Evolutionary conservation across 2,113 vertebrate genomes (phyloP), one percentile per base, ranked within the genome.

Genomic region (Phyllostomus discolor): DNA sequence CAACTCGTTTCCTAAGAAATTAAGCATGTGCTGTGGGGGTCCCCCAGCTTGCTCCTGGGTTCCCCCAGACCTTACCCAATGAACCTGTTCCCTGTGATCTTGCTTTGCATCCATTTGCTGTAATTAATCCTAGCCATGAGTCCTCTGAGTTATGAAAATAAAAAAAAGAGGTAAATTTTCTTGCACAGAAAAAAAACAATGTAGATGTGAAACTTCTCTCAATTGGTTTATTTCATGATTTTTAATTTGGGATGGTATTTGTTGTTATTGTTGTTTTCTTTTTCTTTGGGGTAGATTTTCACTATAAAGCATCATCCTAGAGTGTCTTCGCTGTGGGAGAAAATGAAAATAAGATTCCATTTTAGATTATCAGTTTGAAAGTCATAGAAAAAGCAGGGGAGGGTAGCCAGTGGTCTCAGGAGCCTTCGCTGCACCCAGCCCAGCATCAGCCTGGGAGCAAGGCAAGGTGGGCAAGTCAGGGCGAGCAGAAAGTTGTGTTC

Each of bases 141-240:
- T 62, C 59, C 24, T 28, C 24, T 62, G 59, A 62, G 59, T 62
- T 9, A 1, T 11, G 9, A 59, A 59, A 10, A 59, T 8, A 59
- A 62, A 62, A 62, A 10, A 28, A 62, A 62, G 10, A 62, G 10
- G 28, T 31, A 11, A 62, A 31, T 79, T 4, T 96, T 10, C 35
- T 90, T 80, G 12, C 35, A 70, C 33, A 87, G 33, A 84, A 48
- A 88, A 73, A 73, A 70, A 72, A 52, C 8, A 82, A 11, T 83
- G n/a, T 41, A 82, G 33, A 86, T 66, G 20, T 24, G 93, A 87
- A 86, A 35, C 19, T 17, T 50, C 69, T 80, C 70, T 76, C 7
- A 22, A 57, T 62, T 78, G 38, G 33, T 91, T 96, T 83, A 73
- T 66, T 80, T 52, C 70, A 78, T 86, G n/a, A 91, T 85, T 91